These are phyloP conservation scores for Fragum fragum DNA, from an alignment of 2,888 invertebrate genomes.

Conservation along the genomic window DNA sequence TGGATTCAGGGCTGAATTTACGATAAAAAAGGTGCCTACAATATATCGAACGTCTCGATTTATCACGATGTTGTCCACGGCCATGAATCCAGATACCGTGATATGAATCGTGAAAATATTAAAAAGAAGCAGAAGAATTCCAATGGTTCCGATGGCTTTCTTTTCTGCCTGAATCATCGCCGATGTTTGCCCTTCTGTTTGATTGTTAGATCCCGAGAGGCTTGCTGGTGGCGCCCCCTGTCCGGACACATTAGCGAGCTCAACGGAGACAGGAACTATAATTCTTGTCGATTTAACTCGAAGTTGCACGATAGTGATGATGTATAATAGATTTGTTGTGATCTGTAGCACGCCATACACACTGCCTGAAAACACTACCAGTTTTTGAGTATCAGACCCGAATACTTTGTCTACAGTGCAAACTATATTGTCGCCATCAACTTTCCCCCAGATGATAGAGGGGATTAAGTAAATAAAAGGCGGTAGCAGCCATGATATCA, in stretches of 20 bases:
- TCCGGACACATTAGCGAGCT: not conserved
- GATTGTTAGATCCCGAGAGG: not conserved
- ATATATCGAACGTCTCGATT: not conserved
- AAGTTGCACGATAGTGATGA: not conserved
- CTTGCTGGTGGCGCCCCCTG: not conserved
- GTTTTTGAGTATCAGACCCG: not conserved
- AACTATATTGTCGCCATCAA: not conserved
- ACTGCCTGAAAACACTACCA: not conserved
- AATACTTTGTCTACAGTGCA: not conserved
- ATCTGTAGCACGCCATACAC: not conserved
- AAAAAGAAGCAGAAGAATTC: not conserved
- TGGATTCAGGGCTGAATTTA: not conserved
- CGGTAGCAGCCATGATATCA: not conserved
- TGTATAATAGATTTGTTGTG: not conserved
- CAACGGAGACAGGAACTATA: not conserved
- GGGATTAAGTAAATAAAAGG: not conserved
- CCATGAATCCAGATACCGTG: not conserved
- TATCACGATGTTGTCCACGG: not conserved
- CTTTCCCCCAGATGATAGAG: not conserved
- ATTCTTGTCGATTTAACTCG: not conserved
- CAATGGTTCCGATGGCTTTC: not conserved
- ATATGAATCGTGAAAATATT: not conserved
- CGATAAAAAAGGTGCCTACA: not conserved
- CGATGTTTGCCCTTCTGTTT: not conserved
- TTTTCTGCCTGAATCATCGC: not conserved